Evolutionary conservation across 2,888 invertebrate genomes (phyloP), one percentile per base, ranked within the genome.

Genomic region (Steinernema carpocapsae): DNA sequence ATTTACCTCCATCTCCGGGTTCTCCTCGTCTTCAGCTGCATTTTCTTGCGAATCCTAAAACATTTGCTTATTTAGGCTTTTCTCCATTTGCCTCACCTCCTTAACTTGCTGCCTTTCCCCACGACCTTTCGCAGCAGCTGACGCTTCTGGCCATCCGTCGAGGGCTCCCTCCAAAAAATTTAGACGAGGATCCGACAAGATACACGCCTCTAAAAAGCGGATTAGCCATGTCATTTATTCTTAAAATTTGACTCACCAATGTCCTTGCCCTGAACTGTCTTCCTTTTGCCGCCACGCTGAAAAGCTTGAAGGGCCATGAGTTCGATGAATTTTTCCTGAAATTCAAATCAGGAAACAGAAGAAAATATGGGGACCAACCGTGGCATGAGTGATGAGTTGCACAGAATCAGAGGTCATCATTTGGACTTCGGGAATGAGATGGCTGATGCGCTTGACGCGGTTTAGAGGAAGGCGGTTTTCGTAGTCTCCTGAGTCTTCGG

Each of bases 111-210:
- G 37, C 37, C 10, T 37, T 6, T 37, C 37, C 10, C 10, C 37
- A 10, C 37, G 10, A 37, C 37, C 10, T 37, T 37, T 37, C 10
- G 4, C 37, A 10, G 37, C 37, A 3, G 37, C 37, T 10, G 37
- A 37, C 10, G 48, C 6, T 14, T 64, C 64, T 4, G 64, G 64
- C 64, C 64, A 64, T 32, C 64, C 64, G 17, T 64, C 64, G n/a
- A 64, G 64, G 17, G 64, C 64, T 32, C 64, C 64, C 14, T 64
- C 64, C 7, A 64, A 26, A 17, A 64, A 26, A 2, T 64, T 29
- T 29, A 64, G 29, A 17, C 64, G 64, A 37, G 17, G 14, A n/a
- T 64, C 64, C 29, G 64, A 29, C 29, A 37, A 17, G 32, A 64
- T 64, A 4, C 32, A 64, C 22, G 64, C 64, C 3, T 64, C 64